phyloP scores from a whole-genome alignment of 35 echinoderm and acorn worm genomes.

The Ptychodera flava region DNA sequence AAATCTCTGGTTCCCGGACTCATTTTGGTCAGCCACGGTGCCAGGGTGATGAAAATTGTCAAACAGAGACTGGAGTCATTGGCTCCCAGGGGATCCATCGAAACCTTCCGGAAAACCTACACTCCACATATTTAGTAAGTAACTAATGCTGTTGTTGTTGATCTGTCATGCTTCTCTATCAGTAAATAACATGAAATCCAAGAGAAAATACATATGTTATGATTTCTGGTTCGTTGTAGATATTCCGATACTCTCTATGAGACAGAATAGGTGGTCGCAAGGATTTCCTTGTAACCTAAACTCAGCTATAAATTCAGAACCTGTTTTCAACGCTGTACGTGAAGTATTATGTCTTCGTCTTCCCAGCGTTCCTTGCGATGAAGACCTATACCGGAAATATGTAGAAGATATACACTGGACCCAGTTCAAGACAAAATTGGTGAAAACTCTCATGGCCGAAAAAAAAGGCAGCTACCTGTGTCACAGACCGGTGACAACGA shows the following conservation, averaged over 20 bases:
- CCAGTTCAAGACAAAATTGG: conserved; percentile 13
- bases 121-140: conserved; percentile 16
- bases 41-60: conserved; percentile 42
- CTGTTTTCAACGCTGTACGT: too few relatives aligned
- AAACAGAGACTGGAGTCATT: conserved; percentile 40
- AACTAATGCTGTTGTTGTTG: not conserved
- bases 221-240: not conserved
- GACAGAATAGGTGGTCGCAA: not conserved
- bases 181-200: not conserved
- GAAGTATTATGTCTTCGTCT: too few relatives aligned
- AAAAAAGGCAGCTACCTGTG: conserved; percentile 2
- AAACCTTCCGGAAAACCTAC: conserved; percentile 16
- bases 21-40: conserved; percentile 51
- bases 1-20: conserved; percentile 14
- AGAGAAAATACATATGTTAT: not conserved
- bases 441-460: conserved; percentile 16
- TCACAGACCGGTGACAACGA: conserved; percentile 12
- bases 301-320: too few relatives aligned
- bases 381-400: conserved; percentile 38
- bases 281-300: not conserved
- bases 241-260: not conserved
- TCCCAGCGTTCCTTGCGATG: conserved; percentile 9
- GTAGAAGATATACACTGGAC: conserved; percentile 18
- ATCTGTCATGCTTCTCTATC: not conserved
- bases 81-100: conserved; percentile 37